Conservation (phyloP, 2,113 vertebrate species). For the Suricata suricatta region DNA sequence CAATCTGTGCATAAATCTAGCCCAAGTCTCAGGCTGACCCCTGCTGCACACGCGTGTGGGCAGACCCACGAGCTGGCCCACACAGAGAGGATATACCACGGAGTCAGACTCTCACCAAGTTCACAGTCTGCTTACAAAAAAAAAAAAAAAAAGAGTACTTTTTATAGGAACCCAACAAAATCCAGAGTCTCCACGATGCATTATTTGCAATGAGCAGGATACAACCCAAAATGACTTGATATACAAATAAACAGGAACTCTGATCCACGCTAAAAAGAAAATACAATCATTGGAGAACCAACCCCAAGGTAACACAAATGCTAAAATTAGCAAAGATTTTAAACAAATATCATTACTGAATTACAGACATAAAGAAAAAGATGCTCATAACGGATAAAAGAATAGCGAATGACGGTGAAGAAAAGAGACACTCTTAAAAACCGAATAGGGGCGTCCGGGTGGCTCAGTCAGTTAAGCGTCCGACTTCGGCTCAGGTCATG, state of each 20-base stretch:
- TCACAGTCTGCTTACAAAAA: not conserved
- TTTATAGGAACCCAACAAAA: not conserved
- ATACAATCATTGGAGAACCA: not conserved
- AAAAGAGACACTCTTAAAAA: not conserved
- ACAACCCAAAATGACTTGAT: not conserved
- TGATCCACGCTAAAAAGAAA: not conserved
- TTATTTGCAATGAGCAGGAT: not conserved
- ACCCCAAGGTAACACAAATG: not conserved
- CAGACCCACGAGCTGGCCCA: not conserved
- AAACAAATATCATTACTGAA: not conserved
- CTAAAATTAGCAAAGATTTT: not conserved
- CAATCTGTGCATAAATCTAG: not conserved
- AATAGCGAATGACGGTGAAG: not conserved
- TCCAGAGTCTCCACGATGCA: not conserved
- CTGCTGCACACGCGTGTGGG: rapidly evolving
- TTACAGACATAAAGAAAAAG: not conserved
- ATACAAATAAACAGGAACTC: not conserved
- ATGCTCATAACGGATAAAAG: not conserved
- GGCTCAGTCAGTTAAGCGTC: too few species aligned
- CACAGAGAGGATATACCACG: rapidly evolving
- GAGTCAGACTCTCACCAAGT: not conserved
- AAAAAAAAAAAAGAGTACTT: not conserved
- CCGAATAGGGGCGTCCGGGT: not conserved
- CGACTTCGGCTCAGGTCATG: too few species aligned
- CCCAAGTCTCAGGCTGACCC: not conserved